Conservation (phyloP, 1,140 invertebrate genomes). For the Prorops nasuta region DNA sequence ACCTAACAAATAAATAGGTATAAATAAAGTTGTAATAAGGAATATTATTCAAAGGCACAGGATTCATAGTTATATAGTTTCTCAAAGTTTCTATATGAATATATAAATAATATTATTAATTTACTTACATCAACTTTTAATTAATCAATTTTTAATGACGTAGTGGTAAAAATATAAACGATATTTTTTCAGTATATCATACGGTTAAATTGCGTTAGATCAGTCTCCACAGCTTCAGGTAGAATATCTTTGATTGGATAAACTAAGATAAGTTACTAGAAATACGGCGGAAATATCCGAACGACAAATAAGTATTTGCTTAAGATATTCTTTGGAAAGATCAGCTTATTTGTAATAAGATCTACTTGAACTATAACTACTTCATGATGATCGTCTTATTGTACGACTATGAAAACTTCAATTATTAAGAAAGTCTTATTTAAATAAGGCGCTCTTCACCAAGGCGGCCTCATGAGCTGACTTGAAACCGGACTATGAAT, state of each 20-base stretch:
- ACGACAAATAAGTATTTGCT: slow-evolving; percentile 3
- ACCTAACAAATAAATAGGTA: background rate
- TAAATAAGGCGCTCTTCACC: background rate
- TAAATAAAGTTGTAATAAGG: background rate
- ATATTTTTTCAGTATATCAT: too few relatives aligned
- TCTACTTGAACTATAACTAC: background rate
- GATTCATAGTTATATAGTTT: too few relatives aligned
- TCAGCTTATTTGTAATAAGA: background rate
- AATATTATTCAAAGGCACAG: background rate
- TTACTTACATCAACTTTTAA: background rate
- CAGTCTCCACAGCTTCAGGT: too few relatives aligned
- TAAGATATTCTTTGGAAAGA: slow-evolving; percentile 1
- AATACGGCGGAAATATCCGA: background rate
- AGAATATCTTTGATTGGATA: too few relatives aligned
- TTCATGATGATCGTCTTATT: background rate
- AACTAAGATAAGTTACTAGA: background rate
- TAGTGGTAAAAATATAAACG: too few relatives aligned
- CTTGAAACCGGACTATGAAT: slow-evolving; percentile 8
- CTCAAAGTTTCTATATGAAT: background rate
- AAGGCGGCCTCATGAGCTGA: background rate
- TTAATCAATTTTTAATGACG: too few relatives aligned
- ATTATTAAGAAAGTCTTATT: too few relatives aligned
- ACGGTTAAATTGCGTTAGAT: too few relatives aligned
- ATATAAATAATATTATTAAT: background rate
- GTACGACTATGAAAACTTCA: background rate